Percentiles rank a stretch among this genome's conserved stretches.
Evolutionary conservation across 2,113 vertebrate genomes (phyloP).

Genomic region (Isurus oxyrinchus): DNA sequence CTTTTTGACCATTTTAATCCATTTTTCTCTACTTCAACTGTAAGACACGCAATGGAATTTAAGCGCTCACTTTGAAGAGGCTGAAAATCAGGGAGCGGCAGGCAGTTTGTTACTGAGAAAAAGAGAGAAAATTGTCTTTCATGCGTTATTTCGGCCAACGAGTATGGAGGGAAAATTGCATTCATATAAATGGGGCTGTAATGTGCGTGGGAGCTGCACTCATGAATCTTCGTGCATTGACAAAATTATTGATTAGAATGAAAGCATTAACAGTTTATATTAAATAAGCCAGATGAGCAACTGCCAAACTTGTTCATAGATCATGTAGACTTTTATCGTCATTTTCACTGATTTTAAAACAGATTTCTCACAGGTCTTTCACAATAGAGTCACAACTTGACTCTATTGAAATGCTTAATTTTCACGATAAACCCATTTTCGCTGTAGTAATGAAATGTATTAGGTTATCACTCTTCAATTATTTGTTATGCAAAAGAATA

Average conservation of each 20-base stretch:
- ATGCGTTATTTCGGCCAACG: background rate
- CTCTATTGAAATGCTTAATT: background rate
- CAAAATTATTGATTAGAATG: background rate
- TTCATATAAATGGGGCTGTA: background rate
- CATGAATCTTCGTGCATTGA: background rate
- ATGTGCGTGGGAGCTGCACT: background rate
- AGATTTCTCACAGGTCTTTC: background rate
- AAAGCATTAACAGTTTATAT: background rate
- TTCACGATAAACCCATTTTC: background rate
- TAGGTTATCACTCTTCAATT: background rate
- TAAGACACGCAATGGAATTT: background rate
- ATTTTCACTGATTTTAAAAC: background rate
- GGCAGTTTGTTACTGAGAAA: background rate
- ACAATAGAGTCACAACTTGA: no score
- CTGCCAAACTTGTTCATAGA: background rate
- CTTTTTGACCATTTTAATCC: background rate
- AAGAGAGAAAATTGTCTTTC: background rate
- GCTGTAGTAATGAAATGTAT: background rate
- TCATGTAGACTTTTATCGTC: background rate
- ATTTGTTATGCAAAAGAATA: background rate
- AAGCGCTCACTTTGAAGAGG: background rate
- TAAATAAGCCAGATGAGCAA: background rate
- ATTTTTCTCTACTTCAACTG: background rate
- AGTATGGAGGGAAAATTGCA: background rate
- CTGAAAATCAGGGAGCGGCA: background rate